These are phyloP conservation scores for Vultur gryphus DNA, from an alignment of 2,797 vertebrate genomes.

Conservation along the genomic window DNA sequence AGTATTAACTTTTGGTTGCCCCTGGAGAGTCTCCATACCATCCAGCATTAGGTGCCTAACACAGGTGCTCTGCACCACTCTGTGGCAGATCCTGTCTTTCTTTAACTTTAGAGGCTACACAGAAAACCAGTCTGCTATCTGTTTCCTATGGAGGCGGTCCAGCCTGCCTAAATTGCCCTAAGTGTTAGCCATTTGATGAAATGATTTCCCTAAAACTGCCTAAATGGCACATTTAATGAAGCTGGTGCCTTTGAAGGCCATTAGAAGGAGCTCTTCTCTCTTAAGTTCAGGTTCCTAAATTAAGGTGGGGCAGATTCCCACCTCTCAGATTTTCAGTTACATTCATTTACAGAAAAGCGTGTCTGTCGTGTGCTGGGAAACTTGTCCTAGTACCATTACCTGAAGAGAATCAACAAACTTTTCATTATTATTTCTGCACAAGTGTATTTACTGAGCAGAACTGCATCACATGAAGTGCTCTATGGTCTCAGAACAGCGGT, in stretches of 20 bases:
- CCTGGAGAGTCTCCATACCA: neutral
- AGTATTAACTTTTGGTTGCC: neutral
- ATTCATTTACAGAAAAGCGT: neutral
- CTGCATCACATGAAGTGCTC: neutral
- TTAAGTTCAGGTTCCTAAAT: neutral
- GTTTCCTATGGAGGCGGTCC: neutral
- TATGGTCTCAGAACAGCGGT: fast-evolving
- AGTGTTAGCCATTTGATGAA: neutral
- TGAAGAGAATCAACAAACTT: neutral
- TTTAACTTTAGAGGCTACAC: neutral
- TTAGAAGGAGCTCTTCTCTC: neutral
- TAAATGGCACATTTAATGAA: neutral
- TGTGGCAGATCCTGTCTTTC: neutral
- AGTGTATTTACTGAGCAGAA: neutral
- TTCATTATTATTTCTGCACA: neutral
- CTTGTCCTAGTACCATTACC: neutral
- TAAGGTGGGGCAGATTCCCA: neutral
- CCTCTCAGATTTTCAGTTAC: neutral
- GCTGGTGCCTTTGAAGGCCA: neutral
- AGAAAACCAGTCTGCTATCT: neutral
- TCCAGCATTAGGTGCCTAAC: neutral
- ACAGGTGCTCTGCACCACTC: neutral
- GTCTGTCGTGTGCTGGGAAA: neutral
- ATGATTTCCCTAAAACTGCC: neutral
- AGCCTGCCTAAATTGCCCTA: neutral